These are phyloP conservation scores for Cryptoblepharus egeriae DNA, from an alignment of 2,797 vertebrate species.

Conservation along the genomic window DNA sequence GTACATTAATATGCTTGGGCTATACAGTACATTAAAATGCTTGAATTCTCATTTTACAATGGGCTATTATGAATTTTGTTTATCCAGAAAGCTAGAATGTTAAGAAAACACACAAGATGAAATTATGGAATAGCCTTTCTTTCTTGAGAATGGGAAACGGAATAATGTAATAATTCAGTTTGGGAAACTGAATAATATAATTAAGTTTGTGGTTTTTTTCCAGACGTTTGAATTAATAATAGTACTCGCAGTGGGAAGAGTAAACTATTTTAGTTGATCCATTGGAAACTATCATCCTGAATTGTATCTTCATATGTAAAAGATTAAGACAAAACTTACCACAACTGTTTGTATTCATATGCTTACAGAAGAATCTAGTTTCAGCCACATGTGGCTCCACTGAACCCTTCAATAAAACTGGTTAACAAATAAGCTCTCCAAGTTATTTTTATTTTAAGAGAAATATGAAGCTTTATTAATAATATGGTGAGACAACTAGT, in stretches of 20 bases:
- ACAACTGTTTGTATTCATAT: constrained; percentile 9
- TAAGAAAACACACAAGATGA: not conserved
- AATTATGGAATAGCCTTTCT: not conserved
- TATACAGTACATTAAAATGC: too few relatives aligned
- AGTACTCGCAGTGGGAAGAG: not conserved
- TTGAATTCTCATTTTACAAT: not conserved
- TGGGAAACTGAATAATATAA: not conserved
- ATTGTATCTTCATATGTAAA: not conserved
- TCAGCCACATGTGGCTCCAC: not conserved
- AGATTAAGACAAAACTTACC: constrained; percentile 47
- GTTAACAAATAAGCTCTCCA: not conserved
- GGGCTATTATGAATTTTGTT: not conserved
- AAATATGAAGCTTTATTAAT: constrained; percentile 19
- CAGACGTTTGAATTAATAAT: not conserved
- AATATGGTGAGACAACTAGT: not conserved
- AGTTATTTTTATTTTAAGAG: constrained; percentile 12
- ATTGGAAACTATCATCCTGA: not conserved
- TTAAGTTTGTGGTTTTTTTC: not conserved
- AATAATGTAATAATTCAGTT: not conserved
- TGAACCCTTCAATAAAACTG: not conserved
- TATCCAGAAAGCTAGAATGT: not conserved
- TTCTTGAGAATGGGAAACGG: not conserved
- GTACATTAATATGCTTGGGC: too few relatives aligned
- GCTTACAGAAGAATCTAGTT: constrained; percentile 14
- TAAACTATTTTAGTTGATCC: not conserved